Conservation (phyloP, 30 jellyfish, hydroid and myxozoan genomes). For the Calvadosia cruxmelitensis region DNA sequence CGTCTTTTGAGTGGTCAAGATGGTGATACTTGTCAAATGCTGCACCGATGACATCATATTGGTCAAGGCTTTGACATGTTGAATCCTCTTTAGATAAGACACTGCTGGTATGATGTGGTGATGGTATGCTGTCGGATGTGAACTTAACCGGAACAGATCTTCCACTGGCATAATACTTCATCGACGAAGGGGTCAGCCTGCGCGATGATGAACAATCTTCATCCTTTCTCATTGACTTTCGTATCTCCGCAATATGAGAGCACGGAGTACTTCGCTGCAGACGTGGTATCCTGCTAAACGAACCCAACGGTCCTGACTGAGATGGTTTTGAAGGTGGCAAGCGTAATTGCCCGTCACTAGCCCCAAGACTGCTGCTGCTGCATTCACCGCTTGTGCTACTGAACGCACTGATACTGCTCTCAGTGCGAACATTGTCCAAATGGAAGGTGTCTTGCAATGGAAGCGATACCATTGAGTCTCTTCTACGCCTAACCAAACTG, state of each 20-base stretch:
- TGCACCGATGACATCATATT: conserved; percentile 30
- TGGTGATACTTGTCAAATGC: conserved; percentile 22
- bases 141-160: background rate
- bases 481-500: conserved; percentile 44
- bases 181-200: background rate
- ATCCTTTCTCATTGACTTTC: conserved; percentile 45
- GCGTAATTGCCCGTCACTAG: background rate
- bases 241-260: conserved; percentile 66
- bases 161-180: conserved; percentile 11
- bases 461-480: background rate
- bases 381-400: background rate
- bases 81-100: too few species aligned
- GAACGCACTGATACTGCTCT: background rate
- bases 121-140: background rate
- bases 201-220: conserved; percentile 8
- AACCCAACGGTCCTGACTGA: background rate
- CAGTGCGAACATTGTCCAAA: background rate
- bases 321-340: background rate
- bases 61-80: conserved; percentile 38
- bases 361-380: background rate
- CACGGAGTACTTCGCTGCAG: conserved; percentile 69
- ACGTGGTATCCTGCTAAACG: conserved; percentile 76
- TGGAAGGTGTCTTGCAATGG: background rate
- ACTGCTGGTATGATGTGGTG: background rate
- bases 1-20: background rate